Evolutionary conservation across 2,113 vertebrate species (phyloP), one percentile per base, ranked within the genome.

Genomic region (Trogon surrucura): DNA sequence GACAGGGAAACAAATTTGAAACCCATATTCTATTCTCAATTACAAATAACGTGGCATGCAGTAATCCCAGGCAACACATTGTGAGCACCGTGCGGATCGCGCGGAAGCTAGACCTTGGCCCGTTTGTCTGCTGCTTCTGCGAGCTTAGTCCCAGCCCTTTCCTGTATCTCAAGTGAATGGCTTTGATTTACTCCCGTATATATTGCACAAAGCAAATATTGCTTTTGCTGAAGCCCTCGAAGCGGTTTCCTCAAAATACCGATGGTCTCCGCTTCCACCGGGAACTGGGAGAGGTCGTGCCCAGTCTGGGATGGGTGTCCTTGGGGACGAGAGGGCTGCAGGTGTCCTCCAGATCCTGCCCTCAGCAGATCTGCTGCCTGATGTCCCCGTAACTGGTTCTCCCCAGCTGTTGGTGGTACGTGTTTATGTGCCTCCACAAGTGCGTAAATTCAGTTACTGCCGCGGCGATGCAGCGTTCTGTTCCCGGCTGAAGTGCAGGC

Each of bases 21-120:
- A 34, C 2, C 0, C 0, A 36, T 36, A 1, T 73, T 69, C 44
- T 47, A 1, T 41, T 91, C n/a, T 91, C 10, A 0, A 1, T 92
- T 53, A 16, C 58, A 34, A 62, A 57, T 41, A 14, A 13, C 7
- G 13, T 11, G 16, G 14, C 2, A 0, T 8, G 19, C 36, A 14
- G 0, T 21, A 27, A 29, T 41, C 8, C n/a, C 70, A 50, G 61
- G 57, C 26, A 25, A 2, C 2, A 0, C 8, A 3, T 0, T 6
- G 60, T 19, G 73, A 51, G 1, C 17, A 6, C 15, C 6, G 16
- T 5, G 3, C 8, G 72, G 85, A 4, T 27, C 11, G 16, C 2
- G 0, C 9, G 61, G 77, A 15, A 64, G 9, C 19, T 25, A 3
- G 61, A 6, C 9, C 16, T 54, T 22, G 51, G 8, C 26, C 61